These are phyloP conservation scores for Atta colombica DNA, from an alignment of 1,140 invertebrate genomes.

Conservation along the genomic window DNA sequence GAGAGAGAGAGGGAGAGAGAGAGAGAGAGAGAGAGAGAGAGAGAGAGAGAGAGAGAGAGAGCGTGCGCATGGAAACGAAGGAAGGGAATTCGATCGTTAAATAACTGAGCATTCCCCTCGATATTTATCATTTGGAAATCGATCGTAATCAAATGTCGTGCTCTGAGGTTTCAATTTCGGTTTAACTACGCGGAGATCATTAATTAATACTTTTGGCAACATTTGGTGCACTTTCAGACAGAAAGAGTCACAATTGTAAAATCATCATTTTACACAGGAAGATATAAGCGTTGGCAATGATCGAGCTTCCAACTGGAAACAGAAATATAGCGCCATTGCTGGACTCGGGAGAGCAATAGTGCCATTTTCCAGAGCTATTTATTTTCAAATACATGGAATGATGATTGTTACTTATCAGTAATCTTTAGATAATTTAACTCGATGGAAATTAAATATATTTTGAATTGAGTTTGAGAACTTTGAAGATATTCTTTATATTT, in stretches of 20 bases:
- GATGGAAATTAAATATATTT: slow-evolving; percentile 17
- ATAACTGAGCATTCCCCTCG: not conserved
- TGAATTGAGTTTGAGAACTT: not conserved
- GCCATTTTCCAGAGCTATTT: slow-evolving; percentile 33
- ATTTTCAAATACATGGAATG: not conserved
- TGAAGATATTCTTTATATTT: not conserved
- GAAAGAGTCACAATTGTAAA: slow-evolving; percentile 8
- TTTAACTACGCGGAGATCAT: not conserved
- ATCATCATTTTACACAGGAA: slow-evolving; percentile 34
- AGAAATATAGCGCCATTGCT: not conserved
- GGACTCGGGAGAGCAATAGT: slow-evolving; percentile 31
- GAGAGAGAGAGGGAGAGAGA: not conserved
- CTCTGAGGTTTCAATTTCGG: slow-evolving; percentile 37
- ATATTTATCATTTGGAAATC: slow-evolving; percentile 53
- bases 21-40: not conserved
- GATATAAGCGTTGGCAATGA: slow-evolving; percentile 28
- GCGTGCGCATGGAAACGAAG: not conserved
- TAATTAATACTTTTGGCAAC: not conserved
- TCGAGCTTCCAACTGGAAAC: slow-evolving; percentile 34
- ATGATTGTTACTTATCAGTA: slow-evolving; percentile 7
- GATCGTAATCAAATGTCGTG: slow-evolving; percentile 30
- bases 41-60: not conserved
- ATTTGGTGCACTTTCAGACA: not conserved
- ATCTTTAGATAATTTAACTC: slow-evolving; percentile 6
- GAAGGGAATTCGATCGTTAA: slow-evolving; percentile 27